These are phyloP conservation scores for Halcyon malimbica DNA, from an alignment of 2,113 vertebrate genomes.

Conservation along the genomic window DNA sequence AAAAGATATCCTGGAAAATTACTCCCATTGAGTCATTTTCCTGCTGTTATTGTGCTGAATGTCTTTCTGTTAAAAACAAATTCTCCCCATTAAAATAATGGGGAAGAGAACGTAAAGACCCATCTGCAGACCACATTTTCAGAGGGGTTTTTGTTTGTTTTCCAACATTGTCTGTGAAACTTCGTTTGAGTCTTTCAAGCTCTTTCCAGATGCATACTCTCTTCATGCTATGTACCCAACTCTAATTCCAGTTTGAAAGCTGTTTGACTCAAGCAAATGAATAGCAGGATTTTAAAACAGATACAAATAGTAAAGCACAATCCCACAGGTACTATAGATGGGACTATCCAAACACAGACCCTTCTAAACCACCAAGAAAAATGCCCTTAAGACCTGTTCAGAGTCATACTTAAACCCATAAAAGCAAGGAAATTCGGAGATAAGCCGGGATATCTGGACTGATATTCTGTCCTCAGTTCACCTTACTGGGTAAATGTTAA, in stretches of 20 bases:
- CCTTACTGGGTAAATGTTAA: slow-evolving; percentile 68
- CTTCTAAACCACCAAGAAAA: slow-evolving; percentile 71
- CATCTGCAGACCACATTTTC: slow-evolving; percentile 57
- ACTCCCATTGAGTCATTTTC: slow-evolving; percentile 51
- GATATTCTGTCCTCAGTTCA: slow-evolving; percentile 73
- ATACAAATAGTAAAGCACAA: slow-evolving; percentile 64
- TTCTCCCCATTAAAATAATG: slow-evolving; percentile 42
- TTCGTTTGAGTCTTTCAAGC: slow-evolving; percentile 2
- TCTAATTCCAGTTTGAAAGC: slow-evolving; percentile 64
- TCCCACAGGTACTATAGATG: slow-evolving; percentile 63
- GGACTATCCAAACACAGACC: slow-evolving; percentile 55
- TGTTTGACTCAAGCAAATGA: slow-evolving; percentile 54
- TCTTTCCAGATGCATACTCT: slow-evolving; percentile 60
- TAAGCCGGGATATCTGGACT: slow-evolving; percentile 65
- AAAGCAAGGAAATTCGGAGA: slow-evolving; percentile 71
- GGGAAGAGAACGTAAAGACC: slow-evolving; percentile 38
- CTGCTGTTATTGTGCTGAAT: slow-evolving; percentile 29
- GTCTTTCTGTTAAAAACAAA: slow-evolving; percentile 47
- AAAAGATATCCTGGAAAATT: slow-evolving; percentile 22
- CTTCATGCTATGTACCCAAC: slow-evolving; percentile 8
- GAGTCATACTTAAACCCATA: slow-evolving; percentile 69
- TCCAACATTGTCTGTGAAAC: slow-evolving; percentile 56
- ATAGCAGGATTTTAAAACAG: slow-evolving; percentile 67
- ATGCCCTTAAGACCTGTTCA: slow-evolving; percentile 67
- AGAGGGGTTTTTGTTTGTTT: slow-evolving; percentile 54